Percentiles rank a stretch among this genome's conserved stretches.
Evolutionary conservation across 2,888 invertebrate species (phyloP).

Genomic region (Coelogynopora nodosa): DNA sequence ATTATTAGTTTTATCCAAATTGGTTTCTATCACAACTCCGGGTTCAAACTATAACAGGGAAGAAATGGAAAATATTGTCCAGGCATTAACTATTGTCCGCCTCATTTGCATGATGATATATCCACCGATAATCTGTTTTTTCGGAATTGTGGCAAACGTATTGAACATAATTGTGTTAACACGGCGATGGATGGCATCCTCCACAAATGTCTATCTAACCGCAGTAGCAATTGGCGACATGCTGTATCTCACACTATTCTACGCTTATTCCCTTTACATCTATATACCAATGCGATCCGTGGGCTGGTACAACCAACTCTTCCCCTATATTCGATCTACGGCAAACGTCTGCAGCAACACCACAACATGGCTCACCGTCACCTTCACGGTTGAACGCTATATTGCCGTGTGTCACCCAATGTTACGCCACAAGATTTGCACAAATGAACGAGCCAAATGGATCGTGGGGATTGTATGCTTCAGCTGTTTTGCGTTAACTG

Average conservation of each 20-base stretch:
- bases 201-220: slow-evolving; percentile 67
- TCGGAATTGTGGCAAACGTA: slow-evolving; percentile 57
- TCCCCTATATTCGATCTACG: slow-evolving; percentile 65
- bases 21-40: no score
- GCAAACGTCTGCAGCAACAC: slow-evolving; percentile 69
- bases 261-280: slow-evolving; percentile 67
- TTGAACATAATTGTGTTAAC: slow-evolving; percentile 57
- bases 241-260: slow-evolving; percentile 69
- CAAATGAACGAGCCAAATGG: slow-evolving; percentile 70
- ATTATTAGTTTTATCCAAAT: no score
- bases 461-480: slow-evolving; percentile 67
- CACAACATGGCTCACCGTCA: slow-evolving; percentile 73
- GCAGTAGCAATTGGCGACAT: slow-evolving; percentile 72
- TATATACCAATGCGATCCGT: slow-evolving; percentile 63
- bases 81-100: neutral
- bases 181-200: slow-evolving; percentile 56
- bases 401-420: slow-evolving; percentile 74
- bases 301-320: slow-evolving; percentile 67
- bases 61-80: neutral
- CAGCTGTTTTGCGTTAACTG: slow-evolving; percentile 66
- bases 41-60: no score
- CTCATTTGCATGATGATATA: slow-evolving; percentile 49
- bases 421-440: slow-evolving; percentile 69
- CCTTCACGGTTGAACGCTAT: slow-evolving; percentile 74
- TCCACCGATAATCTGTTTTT: slow-evolving; percentile 53